Percentiles rank a stretch among this genome's conserved stretches.
phyloP scores from a whole-genome alignment of 2,113 vertebrate genomes.

The Galbula dea region DNA sequence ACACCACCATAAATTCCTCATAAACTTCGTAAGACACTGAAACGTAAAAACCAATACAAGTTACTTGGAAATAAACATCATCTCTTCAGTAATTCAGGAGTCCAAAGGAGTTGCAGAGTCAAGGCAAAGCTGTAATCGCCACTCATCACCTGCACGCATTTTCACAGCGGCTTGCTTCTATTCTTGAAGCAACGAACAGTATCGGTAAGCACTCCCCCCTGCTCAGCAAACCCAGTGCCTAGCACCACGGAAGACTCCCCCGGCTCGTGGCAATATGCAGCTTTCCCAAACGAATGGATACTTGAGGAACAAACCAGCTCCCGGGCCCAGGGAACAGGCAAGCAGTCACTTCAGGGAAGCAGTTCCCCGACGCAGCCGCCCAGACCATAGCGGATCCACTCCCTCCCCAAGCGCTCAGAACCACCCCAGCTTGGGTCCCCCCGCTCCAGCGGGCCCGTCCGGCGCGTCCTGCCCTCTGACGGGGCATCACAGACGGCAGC shows the following conservation, averaged over 20 bases:
- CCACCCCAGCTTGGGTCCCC: neutral
- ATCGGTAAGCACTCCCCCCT: rapidly evolving
- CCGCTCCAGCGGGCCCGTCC: too few species aligned
- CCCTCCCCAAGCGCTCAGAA: neutral
- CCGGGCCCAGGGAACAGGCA: too few species aligned
- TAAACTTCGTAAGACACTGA: too few species aligned
- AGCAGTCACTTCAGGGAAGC: rapidly evolving
- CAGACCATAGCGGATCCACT: rapidly evolving
- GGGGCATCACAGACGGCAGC: neutral
- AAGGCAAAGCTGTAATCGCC: rapidly evolving
- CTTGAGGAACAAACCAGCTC: rapidly evolving
- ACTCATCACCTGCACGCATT: rapidly evolving
- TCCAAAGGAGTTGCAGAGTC: rapidly evolving
- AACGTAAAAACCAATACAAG: neutral
- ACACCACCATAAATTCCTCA: neutral
- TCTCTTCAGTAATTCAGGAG: neutral
- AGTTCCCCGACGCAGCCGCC: rapidly evolving
- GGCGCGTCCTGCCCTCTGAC: too few species aligned
- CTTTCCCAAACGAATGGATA: rapidly evolving
- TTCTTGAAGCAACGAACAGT: neutral
- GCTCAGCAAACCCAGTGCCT: neutral
- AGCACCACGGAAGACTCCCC: too few species aligned
- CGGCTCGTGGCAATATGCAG: rapidly evolving
- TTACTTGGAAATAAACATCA: rapidly evolving
- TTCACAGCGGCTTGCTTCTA: too few species aligned